Evolutionary conservation across 2,797 vertebrate genomes (phyloP).

Genomic region (Anabas testudineus): DNA sequence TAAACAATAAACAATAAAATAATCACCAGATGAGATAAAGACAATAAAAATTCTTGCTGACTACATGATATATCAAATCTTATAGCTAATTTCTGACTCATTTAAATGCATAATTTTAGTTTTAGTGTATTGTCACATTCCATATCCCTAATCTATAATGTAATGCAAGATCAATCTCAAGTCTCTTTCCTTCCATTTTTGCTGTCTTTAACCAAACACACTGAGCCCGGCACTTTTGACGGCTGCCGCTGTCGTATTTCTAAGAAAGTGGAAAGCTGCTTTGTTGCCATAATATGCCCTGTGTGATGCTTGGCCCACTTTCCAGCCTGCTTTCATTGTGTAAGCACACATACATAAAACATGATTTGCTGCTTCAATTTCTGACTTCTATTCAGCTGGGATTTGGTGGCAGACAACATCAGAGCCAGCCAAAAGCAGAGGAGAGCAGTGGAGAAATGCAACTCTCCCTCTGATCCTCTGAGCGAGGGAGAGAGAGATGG

Average conservation of each 20-base stretch:
- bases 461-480: constrained; percentile 60
- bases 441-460: constrained; percentile 52
- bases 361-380: constrained; percentile 81
- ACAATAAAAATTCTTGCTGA: no score
- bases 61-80: no score
- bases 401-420: constrained; percentile 75
- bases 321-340: constrained; percentile 75
- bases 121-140: background rate
- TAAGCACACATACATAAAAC: constrained; percentile 83
- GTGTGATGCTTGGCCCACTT: constrained; percentile 80
- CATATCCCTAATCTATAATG: no score
- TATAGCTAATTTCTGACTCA: no score
- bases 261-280: constrained; percentile 75
- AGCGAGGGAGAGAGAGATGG: constrained; percentile 24
- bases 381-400: constrained; percentile 79
- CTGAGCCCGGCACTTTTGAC: constrained; percentile 26
- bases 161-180: constrained; percentile 6
- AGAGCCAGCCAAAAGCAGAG: constrained; percentile 70
- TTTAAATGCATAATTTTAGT: no score
- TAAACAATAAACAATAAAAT: background rate
- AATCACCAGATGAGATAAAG: background rate
- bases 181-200: constrained; percentile 34
- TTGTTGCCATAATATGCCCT: constrained; percentile 77
- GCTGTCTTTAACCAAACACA: constrained; percentile 50
- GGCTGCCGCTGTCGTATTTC: constrained; percentile 49